These are phyloP conservation scores for Chloroceryle aenea DNA, from an alignment of 2,113 vertebrate genomes.

Conservation along the genomic window DNA sequence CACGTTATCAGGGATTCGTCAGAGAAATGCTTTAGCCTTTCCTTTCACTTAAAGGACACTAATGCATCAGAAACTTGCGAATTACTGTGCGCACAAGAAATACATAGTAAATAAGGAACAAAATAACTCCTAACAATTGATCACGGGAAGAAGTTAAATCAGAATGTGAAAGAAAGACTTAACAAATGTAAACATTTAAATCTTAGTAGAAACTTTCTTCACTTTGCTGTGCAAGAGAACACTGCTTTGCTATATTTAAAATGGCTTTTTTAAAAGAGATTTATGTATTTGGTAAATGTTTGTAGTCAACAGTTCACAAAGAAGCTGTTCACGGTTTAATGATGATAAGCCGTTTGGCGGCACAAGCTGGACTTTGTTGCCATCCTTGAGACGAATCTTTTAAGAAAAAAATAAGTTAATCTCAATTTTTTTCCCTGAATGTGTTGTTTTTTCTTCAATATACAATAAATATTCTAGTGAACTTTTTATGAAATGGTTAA, in stretches of 20 bases:
- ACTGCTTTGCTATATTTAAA: conserved; percentile 95
- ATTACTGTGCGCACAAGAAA: conserved; percentile 84
- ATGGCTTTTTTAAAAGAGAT: conserved; percentile 96
- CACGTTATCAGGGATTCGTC: conserved; percentile 73
- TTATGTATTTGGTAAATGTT: conserved; percentile 98
- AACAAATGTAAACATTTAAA: conserved; percentile 81
- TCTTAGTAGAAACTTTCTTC: conserved; percentile 90
- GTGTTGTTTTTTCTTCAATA: conserved; percentile 98
- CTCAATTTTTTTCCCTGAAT: conserved; percentile 94
- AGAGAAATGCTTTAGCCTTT: conserved; percentile 69
- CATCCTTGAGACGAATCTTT: conserved; percentile 94
- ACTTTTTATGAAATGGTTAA: conserved; percentile 98
- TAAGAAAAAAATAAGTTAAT: conserved; percentile 92
- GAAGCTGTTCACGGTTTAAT: conserved; percentile 95
- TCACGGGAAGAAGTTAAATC: conserved; percentile 75
- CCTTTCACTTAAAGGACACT: conserved; percentile 70
- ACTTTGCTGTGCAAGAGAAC: conserved; percentile 96
- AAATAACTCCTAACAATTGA: conserved; percentile 77
- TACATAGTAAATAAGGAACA: conserved; percentile 86
- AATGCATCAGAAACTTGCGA: conserved; percentile 67
- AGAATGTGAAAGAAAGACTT: conserved; percentile 92
- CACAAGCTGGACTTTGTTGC: conserved; percentile 99
- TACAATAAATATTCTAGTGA: conserved; percentile 99
- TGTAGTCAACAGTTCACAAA: conserved; percentile 95
- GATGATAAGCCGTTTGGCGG: conserved; percentile 91